These are phyloP conservation scores for Apostichopus japonicus DNA, from an alignment of 35 echinoderm and acorn worm species.

Conservation along the genomic window DNA sequence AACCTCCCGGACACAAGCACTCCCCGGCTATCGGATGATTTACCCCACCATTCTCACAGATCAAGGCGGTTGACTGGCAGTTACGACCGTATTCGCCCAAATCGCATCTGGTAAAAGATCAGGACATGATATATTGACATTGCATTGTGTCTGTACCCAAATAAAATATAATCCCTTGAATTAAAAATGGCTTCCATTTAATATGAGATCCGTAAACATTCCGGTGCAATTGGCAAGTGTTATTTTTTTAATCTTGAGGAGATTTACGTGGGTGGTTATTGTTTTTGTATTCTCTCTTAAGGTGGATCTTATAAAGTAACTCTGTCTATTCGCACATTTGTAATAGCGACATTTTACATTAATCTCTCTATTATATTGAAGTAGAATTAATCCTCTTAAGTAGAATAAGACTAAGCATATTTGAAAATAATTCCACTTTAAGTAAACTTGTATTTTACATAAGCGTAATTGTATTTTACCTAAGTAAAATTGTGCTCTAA, in stretches of 20 bases:
- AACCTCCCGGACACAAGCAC: slow-evolving; percentile 23
- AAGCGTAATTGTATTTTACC: too few relatives aligned
- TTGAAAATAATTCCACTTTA: too few relatives aligned
- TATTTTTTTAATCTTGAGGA: neutral
- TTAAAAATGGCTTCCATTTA: neutral
- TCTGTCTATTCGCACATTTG: too few relatives aligned
- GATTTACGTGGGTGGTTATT: neutral
- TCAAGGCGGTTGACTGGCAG: neutral
- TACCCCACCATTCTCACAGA: slow-evolving; percentile 31
- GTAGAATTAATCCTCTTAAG: too few relatives aligned
- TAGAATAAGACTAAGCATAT: too few relatives aligned
- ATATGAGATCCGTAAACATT: neutral
- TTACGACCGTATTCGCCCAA: slow-evolving; percentile 17
- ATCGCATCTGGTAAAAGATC: neutral
- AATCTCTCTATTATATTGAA: too few relatives aligned
- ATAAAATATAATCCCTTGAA: neutral
- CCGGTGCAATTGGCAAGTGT: neutral
- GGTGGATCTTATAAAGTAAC: too few relatives aligned
- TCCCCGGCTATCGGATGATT: slow-evolving; percentile 9
- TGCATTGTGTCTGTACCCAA: neutral
- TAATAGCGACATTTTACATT: too few relatives aligned
- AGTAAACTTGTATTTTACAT: too few relatives aligned
- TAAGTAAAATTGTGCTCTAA: too few relatives aligned
- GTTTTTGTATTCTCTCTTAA: too few relatives aligned
- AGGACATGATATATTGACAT: neutral